Base-by-base conservation (phyloP, 2,113 vertebrate genomes). In the Festucalex cinctus region DNA sequence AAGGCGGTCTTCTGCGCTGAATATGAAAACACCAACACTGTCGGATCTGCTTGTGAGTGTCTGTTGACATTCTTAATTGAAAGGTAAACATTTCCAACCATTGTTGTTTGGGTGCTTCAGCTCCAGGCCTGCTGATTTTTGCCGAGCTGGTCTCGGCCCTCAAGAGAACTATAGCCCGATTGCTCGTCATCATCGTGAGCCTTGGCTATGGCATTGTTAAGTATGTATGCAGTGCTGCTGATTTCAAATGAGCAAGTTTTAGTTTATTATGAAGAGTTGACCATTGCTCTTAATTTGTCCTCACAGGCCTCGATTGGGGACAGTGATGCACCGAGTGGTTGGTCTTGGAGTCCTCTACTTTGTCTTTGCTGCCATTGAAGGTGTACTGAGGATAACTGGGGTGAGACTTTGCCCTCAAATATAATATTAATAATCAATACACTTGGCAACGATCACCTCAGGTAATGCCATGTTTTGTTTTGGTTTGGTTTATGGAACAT, bases 121-220 rank as follows among this genome's bases (percentile, higher is more conserved):
- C 93, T 63, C 90, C 90, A 60, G 83, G 93, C 28, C 76, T 95
- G 68, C 74, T 95, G 86, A 87, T 95, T 70, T 94, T 95, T 77
- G 94, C 94, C 0, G 94, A 95, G 77, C 74, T 95, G 69, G 81
- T 94, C 77, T 95, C 94, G 46, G 93, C 94, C 0, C 68, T 94
- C 54, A 95, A 95, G 78, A 94, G 94, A 73, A 95, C 93, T 12
- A 74, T 95, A 77, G 94, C 94, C 49, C 92, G 94, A 58, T 88
- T 95, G 49, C 93, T 95, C 0, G 94, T 95, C 80, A 94, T 95
- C 85, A 94, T 95, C 6, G 94, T 95, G 82, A 95, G 94, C 85
- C 87, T 95, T 24, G 94, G 94, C 14, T 95, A 95, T 6, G 94
- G 94, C 57, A 95, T 95, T 26, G 90, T 95, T n/a, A 95, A 95